phyloP scores from a whole-genome alignment of 1,140 invertebrate species.

The Magallana ariakensis region DNA sequence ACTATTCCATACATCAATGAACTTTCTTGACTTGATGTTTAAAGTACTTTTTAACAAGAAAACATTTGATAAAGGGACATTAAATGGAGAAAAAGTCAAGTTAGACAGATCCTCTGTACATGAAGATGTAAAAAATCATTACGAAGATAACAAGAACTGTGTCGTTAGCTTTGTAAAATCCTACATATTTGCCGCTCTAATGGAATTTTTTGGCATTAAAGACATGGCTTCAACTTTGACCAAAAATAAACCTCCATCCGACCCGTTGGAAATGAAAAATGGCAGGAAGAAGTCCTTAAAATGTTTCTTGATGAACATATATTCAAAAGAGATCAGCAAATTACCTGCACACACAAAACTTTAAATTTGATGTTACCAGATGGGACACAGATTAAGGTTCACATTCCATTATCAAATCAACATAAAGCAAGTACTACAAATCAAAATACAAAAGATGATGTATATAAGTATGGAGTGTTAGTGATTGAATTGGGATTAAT shows the following conservation, averaged over 20 bases:
- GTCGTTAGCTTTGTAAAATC: constrained; percentile 19
- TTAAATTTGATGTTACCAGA: constrained; percentile 33
- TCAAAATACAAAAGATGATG: neutral
- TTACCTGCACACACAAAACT: neutral
- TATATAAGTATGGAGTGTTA: neutral
- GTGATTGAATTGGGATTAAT: constrained; percentile 19
- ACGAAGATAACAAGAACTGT: constrained; percentile 52
- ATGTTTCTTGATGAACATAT: neutral
- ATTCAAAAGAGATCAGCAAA: neutral
- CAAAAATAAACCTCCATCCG: neutral
- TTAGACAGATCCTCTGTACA: constrained; percentile 52
- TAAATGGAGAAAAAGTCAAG: constrained; percentile 19
- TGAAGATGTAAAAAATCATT: constrained; percentile 52
- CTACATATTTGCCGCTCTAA: neutral
- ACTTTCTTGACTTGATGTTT: constrained; percentile 39
- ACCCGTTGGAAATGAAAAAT: neutral
- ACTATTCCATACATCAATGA: constrained; percentile 58
- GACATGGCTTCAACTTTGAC: neutral
- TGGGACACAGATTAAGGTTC: neutral
- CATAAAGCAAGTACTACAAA: neutral
- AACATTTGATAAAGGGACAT: constrained; percentile 12
- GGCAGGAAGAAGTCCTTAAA: neutral
- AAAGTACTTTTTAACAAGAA: constrained; percentile 7
- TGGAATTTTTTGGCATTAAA: constrained; percentile 14
- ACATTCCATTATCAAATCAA: neutral